Evolutionary conservation across 2,113 vertebrate species (phyloP).

Genomic region (Camelus bactrianus): DNA sequence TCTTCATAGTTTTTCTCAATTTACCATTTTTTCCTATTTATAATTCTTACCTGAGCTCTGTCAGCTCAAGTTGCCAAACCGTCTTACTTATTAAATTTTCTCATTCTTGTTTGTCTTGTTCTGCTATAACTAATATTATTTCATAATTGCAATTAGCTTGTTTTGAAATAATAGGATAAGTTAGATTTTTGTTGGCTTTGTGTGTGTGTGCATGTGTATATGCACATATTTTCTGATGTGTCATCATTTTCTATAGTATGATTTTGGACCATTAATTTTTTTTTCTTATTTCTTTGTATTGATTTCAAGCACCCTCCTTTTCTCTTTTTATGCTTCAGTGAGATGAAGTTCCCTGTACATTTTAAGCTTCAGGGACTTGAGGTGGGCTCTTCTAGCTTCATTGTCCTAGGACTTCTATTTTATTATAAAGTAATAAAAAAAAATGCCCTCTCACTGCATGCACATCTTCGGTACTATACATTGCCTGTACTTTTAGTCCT

Average conservation of each 20-base stretch:
- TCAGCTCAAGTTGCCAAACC: not conserved
- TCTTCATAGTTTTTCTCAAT: not conserved
- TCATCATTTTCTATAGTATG: not conserved
- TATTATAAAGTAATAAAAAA: constrained; percentile 11
- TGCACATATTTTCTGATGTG: not conserved
- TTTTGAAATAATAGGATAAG: not conserved
- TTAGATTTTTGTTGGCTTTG: not conserved
- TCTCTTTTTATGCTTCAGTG: not conserved
- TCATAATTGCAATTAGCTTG: not conserved
- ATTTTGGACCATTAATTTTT: not conserved
- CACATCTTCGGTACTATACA: not conserved
- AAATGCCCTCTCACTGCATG: not conserved
- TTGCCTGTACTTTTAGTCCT: not conserved
- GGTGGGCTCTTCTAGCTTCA: not conserved
- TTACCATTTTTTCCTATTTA: not conserved
- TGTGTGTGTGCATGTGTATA: not conserved
- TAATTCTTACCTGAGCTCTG: not conserved
- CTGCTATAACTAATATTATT: not conserved
- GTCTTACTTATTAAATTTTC: not conserved
- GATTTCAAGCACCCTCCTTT: not conserved
- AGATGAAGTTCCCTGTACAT: not conserved
- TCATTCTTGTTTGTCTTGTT: not conserved
- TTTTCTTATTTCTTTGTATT: not conserved
- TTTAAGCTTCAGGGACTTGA: not conserved
- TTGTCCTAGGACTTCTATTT: not conserved